These are phyloP conservation scores for Gobionotothen gibberifrons DNA, from an alignment of 2,797 vertebrate genomes.

Conservation along the genomic window DNA sequence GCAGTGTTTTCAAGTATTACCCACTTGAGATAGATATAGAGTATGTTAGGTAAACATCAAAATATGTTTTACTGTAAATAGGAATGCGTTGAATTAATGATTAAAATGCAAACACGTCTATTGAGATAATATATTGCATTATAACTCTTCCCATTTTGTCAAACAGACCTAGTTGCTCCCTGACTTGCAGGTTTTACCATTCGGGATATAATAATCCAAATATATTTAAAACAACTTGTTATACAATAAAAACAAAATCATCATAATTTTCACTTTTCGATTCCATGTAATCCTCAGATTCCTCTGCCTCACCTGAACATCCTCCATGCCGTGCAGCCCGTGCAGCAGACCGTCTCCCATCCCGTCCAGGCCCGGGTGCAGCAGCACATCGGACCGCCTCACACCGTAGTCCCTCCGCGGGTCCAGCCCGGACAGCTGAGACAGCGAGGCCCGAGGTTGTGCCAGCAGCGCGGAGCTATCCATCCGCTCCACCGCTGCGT, in stretches of 20 bases:
- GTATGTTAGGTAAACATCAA: background rate
- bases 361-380: constrained; percentile 96
- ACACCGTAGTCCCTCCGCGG: constrained; percentile 96
- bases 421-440: constrained; percentile 97
- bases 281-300: background rate
- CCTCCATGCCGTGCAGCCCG: constrained; percentile 96
- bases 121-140: background rate
- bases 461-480: constrained; percentile 92
- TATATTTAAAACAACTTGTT: background rate
- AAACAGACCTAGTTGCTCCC: background rate
- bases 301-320: constrained; percentile 79
- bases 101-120: background rate
- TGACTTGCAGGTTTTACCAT: background rate
- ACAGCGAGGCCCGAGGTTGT: constrained; percentile 95
- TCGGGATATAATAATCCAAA: background rate
- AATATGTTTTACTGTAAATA: background rate
- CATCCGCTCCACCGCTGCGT: constrained; percentile 87
- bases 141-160: background rate
- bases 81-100: background rate
- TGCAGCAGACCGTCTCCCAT: constrained; percentile 96
- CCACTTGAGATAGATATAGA: too few relatives aligned
- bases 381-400: constrained; percentile 93
- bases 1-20: too few relatives aligned
- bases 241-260: background rate
- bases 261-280: too few relatives aligned